Evolutionary conservation across 1,140 invertebrate genomes (phyloP), one percentile per base, ranked within the genome.

Genomic region (Rhyacophila brunnea): DNA sequence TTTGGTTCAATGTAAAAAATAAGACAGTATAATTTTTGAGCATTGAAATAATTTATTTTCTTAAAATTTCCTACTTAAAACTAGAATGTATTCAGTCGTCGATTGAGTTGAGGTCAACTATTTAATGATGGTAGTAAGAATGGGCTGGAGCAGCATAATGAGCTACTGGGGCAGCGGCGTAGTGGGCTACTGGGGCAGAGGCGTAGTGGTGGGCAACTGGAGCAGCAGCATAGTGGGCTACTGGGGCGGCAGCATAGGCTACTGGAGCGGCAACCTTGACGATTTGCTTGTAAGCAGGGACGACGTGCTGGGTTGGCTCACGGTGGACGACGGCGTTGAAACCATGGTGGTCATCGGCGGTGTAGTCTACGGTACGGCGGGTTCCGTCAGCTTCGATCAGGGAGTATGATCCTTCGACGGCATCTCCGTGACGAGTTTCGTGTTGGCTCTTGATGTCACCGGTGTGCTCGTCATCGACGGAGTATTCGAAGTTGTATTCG

Each of bases 351-450:
- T 85, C 81, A 67, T 88, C 87, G 52, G 87, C 85, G 28, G 84
- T 86, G 74, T 90, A 90, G 23, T 87, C 83, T 42, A 89, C 87
- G 62, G 85, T 85, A 55, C 87, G 81, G 66, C 82, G 77, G 63
- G 82, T 86, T 38, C 87, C 87, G 68, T 90, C 83, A 11, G 83
- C 79, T 64, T 85, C 82, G 49, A 83, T 71, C 15, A 85, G 70
- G 35, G 79, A 81, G 71, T 85, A 85, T 20, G 75, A 70, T 34
- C 83, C 83, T 47, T 80, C 74, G 15, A 86, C 84, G 32, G 78
- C 72, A 58, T 83, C 80, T 19, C 83, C 83, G 64, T 83, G 78
- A 40, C 84, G 79, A 9, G 71, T 61, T 70, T 86, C 84, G 38
- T 75, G 72, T 64, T 84, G 83, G 40, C 78, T 75, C 67, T 86